Evolutionary conservation across 2,797 vertebrate genomes (phyloP).

Genomic region (Neoniphon sammara): DNA sequence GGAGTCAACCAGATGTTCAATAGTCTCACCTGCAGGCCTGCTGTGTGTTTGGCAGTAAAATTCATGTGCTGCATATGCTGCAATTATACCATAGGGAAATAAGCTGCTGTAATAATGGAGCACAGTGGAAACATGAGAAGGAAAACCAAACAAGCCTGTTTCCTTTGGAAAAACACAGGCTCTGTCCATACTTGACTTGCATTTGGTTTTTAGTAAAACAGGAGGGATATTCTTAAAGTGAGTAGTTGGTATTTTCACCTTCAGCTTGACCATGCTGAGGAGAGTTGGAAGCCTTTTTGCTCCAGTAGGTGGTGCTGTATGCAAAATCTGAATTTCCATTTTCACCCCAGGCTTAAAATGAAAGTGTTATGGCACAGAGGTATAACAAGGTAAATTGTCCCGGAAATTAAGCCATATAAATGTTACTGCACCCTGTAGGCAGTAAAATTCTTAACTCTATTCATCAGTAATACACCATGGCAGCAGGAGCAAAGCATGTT

Average conservation of each 20-base stretch:
- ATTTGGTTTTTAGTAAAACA: conserved; percentile 34
- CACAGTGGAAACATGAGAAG: conserved; percentile 67
- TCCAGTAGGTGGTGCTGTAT: conserved; percentile 76
- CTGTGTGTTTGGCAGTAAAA: conserved; percentile 78
- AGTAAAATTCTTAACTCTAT: conserved; percentile 53
- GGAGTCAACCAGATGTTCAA: conserved; percentile 81
- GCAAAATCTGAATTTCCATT: conserved; percentile 49
- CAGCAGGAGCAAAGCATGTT: conserved; percentile 53
- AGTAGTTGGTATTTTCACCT: conserved; percentile 22
- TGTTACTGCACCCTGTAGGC: conserved; percentile 30
- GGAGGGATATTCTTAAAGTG: background rate
- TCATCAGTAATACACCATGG: conserved; percentile 46
- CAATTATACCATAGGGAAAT: conserved; percentile 81
- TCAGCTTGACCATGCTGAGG: background rate
- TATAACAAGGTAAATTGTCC: conserved; percentile 52
- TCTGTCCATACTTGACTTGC: conserved; percentile 27
- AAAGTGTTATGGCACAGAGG: conserved; percentile 33
- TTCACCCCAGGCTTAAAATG: conserved; percentile 34
- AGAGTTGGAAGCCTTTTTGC: conserved; percentile 37
- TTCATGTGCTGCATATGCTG: conserved; percentile 76
- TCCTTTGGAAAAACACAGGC: conserved; percentile 66
- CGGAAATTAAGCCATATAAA: conserved; percentile 73
- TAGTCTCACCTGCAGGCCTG: conserved; percentile 80
- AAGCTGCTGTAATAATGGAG: conserved; percentile 77
- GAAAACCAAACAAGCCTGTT: conserved; percentile 72